These are phyloP conservation scores for Cheiracanthium punctorium DNA, from an alignment of 2,888 invertebrate species.

Conservation along the genomic window DNA sequence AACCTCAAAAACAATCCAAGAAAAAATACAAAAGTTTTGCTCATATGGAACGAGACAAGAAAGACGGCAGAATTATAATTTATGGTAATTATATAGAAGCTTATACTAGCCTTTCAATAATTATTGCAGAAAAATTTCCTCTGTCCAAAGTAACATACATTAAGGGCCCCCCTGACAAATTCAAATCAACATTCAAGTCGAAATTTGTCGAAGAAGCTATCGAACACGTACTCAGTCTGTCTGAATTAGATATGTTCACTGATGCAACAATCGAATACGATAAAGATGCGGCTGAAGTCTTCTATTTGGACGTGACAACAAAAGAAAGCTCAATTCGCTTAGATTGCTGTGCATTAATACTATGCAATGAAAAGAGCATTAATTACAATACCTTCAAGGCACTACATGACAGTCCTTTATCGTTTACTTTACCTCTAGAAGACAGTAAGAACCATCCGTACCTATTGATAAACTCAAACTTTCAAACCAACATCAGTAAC, in stretches of 20 bases:
- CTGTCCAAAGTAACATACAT: conserved; percentile 24
- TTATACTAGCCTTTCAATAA: conserved; percentile 17
- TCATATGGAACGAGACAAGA: conserved; percentile 9
- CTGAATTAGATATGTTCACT: neutral
- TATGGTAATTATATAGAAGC: conserved; percentile 38
- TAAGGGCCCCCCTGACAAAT: neutral
- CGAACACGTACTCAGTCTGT: neutral
- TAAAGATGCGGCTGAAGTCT: conserved; percentile 1
- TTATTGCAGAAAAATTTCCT: conserved; percentile 32
- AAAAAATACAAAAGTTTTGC: conserved; percentile 13
- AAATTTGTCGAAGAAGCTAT: neutral
- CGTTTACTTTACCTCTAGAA: conserved; percentile 24
- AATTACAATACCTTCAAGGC: conserved; percentile 25
- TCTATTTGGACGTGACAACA: conserved; percentile 15
- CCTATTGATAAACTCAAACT: conserved; percentile 30
- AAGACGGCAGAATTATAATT: conserved; percentile 30
- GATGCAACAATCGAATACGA: conserved; percentile 28
- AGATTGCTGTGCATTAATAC: conserved; percentile 31
- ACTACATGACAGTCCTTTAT: conserved; percentile 27
- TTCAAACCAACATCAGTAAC: conserved; percentile 36
- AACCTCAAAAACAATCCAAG: neutral
- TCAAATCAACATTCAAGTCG: neutral
- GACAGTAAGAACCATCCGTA: conserved; percentile 41
- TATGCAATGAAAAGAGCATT: conserved; percentile 20
- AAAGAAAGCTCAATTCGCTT: conserved; percentile 5